Percentiles rank a stretch among this genome's conserved stretches.
Evolutionary conservation across 2,113 vertebrate species (phyloP).

Genomic region (Origma solitaria): DNA sequence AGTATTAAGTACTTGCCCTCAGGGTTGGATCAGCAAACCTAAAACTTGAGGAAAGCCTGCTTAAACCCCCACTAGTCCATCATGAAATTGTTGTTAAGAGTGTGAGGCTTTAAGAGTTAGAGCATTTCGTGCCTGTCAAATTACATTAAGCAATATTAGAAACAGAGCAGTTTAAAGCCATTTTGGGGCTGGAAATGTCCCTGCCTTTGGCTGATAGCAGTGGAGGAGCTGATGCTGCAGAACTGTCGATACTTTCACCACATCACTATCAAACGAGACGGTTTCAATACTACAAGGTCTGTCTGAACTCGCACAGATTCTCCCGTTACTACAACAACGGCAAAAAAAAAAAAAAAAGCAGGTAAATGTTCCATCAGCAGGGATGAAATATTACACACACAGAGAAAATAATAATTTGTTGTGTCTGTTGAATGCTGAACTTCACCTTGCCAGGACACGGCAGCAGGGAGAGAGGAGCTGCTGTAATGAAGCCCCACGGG

Average conservation of each 20-base stretch:
- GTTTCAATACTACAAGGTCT: not conserved
- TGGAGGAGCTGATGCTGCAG: not conserved
- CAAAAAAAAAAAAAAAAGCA: not conserved
- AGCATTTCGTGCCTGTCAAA: not conserved
- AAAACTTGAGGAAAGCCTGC: not conserved
- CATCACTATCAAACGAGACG: not conserved
- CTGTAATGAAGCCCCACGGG: constrained; percentile 20
- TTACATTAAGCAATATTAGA: not conserved
- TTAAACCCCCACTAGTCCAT: not conserved
- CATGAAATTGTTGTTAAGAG: not conserved
- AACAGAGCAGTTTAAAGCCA: not conserved
- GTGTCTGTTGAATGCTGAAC: not conserved
- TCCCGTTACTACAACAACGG: not conserved
- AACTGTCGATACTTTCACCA: not conserved
- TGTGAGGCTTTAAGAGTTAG: not conserved
- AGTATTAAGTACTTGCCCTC: not conserved
- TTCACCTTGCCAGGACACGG: not conserved
- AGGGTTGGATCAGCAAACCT: not conserved
- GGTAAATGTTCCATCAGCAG: not conserved
- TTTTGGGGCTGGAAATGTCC: not conserved
- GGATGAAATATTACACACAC: not conserved
- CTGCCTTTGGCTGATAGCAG: not conserved
- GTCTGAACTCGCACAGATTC: not conserved
- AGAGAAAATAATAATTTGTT: not conserved
- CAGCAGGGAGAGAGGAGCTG: not conserved